phyloP scores from a whole-genome alignment of 2,797 vertebrate genomes.

The Gambusia yucatana region DNA sequence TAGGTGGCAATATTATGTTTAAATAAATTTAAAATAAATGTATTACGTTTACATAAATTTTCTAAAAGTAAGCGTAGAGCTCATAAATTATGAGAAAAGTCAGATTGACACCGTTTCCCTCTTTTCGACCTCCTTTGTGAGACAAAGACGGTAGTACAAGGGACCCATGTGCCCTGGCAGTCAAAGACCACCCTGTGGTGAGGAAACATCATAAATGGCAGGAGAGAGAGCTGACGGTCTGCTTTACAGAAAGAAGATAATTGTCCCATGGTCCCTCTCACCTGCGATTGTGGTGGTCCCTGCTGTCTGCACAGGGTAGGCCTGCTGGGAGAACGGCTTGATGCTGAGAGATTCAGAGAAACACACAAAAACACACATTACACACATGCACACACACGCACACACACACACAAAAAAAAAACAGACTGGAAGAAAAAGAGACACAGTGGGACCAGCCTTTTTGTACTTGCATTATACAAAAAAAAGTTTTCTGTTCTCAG shows the following conservation, averaged over 20 bases:
- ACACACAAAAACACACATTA: slow-evolving; percentile 30
- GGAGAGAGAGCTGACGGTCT: slow-evolving; percentile 31
- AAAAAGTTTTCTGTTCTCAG: slow-evolving; percentile 27
- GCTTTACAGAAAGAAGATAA: slow-evolving; percentile 53
- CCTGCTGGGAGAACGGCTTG: slow-evolving; percentile 96
- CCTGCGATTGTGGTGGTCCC: slow-evolving; percentile 95
- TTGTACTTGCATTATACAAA: slow-evolving; percentile 30
- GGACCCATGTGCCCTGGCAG: slow-evolving; percentile 18
- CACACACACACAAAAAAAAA: background rate
- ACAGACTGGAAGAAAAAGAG: slow-evolving; percentile 20
- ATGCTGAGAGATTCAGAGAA: slow-evolving; percentile 80
- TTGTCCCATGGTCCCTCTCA: slow-evolving; percentile 67
- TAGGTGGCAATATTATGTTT: background rate
- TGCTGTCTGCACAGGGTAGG: slow-evolving; percentile 92
- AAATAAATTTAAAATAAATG: background rate
- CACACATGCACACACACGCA: background rate
- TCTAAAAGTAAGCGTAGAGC: slow-evolving; percentile 1
- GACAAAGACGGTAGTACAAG: background rate
- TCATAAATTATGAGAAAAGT: slow-evolving; percentile 17
- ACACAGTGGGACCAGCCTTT: slow-evolving; percentile 21
- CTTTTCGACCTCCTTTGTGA: slow-evolving; percentile 26
- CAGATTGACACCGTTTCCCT: slow-evolving; percentile 16
- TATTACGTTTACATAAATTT: background rate
- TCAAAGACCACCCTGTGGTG: slow-evolving; percentile 34
- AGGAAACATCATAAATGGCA: slow-evolving; percentile 33